phyloP scores from a whole-genome alignment of 2,888 invertebrate species.

The Dasypolia templi region DNA sequence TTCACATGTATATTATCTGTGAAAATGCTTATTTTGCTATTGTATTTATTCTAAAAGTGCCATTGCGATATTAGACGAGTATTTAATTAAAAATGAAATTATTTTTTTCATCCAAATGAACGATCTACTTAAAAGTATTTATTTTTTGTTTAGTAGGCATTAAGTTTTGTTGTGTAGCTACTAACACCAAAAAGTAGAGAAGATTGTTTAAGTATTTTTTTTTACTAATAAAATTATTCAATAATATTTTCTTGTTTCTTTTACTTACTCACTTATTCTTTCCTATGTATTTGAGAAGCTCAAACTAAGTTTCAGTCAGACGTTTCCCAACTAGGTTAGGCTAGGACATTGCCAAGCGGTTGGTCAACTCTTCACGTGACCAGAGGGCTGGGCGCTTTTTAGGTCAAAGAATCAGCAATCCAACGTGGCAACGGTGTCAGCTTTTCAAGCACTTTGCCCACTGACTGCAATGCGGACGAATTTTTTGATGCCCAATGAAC shows the following conservation, averaged over 20 bases:
- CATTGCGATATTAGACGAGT: constrained; percentile 75
- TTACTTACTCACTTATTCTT: constrained; percentile 28
- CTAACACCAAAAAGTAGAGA: constrained; percentile 89
- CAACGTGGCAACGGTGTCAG: no score
- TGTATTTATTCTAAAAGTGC: constrained; percentile 85
- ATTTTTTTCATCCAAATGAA: constrained; percentile 80
- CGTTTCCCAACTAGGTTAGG: no score
- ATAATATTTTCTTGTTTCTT: constrained; percentile 59
- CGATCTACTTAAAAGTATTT: constrained; percentile 85
- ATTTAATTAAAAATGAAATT: constrained; percentile 59
- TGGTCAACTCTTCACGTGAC: no score
- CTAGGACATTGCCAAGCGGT: no score
- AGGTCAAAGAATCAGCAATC: no score
- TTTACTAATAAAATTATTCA: constrained; percentile 78
- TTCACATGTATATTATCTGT: constrained; percentile 72
- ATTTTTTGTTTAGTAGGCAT: constrained; percentile 73
- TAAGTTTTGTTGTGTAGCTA: constrained; percentile 84
- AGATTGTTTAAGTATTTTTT: constrained; percentile 80
- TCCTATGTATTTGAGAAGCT: not conserved
- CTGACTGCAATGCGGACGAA: no score
- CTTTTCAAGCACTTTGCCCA: no score
- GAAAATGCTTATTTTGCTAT: constrained; percentile 81
- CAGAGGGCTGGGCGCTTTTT: no score
- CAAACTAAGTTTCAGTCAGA: no score
- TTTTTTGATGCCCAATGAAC: no score